Evolutionary conservation across 92 coral and sea anemone genomes (phyloP).

Genomic region (Epizoanthus stellaris): DNA sequence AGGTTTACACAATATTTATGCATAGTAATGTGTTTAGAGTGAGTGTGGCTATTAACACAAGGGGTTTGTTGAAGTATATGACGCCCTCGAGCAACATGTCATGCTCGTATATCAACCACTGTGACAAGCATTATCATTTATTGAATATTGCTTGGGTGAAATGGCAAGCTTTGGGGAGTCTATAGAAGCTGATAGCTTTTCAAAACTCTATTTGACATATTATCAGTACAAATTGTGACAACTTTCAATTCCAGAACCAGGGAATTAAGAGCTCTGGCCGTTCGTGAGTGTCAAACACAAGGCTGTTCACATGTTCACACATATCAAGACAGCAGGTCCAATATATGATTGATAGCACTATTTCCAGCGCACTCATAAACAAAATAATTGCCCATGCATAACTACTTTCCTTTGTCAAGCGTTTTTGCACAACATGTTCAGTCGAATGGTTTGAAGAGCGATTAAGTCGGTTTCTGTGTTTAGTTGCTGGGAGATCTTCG

Average conservation of each 20-base stretch:
- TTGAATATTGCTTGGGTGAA: background rate
- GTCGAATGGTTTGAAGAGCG: too few relatives aligned
- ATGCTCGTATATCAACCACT: slow-evolving; percentile 2
- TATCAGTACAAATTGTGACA: too few relatives aligned
- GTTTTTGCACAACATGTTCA: background rate
- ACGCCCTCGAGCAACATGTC: background rate
- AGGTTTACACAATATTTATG: too few relatives aligned
- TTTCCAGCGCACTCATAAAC: background rate
- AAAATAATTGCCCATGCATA: background rate
- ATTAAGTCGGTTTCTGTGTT: too few relatives aligned
- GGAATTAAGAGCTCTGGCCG: background rate
- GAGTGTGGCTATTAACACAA: background rate
- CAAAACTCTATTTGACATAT: background rate
- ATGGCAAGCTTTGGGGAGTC: background rate
- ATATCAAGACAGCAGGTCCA: background rate
- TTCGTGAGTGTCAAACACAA: background rate
- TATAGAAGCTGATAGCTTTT: background rate
- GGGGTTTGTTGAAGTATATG: slow-evolving; percentile 6
- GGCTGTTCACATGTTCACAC: background rate
- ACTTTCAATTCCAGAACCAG: background rate
- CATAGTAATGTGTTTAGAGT: background rate
- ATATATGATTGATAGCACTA: slow-evolving; percentile 9
- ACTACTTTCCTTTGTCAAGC: too few relatives aligned
- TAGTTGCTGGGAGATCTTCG: too few relatives aligned
- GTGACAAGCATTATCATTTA: background rate